These are phyloP conservation scores for Trachemys scripta DNA, from an alignment of 2,113 vertebrate species.

Conservation along the genomic window DNA sequence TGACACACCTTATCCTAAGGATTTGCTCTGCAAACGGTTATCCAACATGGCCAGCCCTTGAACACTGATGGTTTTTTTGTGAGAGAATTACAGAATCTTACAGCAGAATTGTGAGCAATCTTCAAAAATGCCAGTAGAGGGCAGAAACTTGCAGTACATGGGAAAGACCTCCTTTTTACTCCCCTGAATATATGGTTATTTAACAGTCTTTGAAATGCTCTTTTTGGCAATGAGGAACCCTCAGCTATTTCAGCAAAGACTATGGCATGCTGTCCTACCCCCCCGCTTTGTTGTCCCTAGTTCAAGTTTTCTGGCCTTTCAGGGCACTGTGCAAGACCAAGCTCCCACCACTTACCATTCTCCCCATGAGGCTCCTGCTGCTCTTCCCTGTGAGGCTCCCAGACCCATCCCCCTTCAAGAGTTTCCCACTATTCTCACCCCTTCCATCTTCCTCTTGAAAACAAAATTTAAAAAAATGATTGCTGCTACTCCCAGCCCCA, in stretches of 20 bases:
- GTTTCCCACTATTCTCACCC: not conserved
- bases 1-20: not conserved
- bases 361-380: not conserved
- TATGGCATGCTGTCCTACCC: not conserved
- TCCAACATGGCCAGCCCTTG: not conserved
- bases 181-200: rapidly evolving
- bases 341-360: not conserved
- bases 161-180: not conserved
- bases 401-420: rapidly evolving
- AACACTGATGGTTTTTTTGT: not conserved
- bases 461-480: not conserved
- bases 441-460: not conserved
- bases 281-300: not conserved
- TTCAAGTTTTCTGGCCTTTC: not conserved
- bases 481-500: not conserved
- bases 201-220: not conserved
- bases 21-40: not conserved
- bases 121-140: constrained; percentile 61
- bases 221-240: not conserved
- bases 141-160: constrained; percentile 54
- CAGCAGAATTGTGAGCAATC: not conserved
- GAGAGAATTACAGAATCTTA: rapidly evolving
- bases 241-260: not conserved
- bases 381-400: not conserved
- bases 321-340: not conserved